Evolutionary conservation across 2,888 invertebrate species (phyloP).

Genomic region (Watsonalla binaria): DNA sequence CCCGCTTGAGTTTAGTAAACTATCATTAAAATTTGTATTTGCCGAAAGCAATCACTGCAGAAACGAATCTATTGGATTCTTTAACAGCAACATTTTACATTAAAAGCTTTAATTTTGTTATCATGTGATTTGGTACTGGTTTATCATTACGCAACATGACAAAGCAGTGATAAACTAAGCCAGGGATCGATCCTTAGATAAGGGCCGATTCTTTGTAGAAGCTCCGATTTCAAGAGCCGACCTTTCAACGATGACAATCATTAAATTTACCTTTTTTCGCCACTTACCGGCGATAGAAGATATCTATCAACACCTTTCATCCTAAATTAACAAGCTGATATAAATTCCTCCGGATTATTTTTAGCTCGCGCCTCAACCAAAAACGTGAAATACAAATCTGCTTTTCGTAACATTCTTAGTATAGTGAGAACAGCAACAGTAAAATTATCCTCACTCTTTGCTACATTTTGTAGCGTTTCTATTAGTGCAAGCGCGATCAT

Average conservation of each 20-base stretch:
- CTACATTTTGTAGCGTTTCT: too few relatives aligned
- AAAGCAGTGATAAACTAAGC: not conserved
- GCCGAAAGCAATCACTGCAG: too few relatives aligned
- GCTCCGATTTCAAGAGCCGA: constrained; percentile 1
- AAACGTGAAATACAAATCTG: too few relatives aligned
- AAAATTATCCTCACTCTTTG: too few relatives aligned
- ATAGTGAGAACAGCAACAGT: too few relatives aligned
- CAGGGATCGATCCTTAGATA: not conserved
- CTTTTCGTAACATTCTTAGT: too few relatives aligned
- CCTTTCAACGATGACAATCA: not conserved
- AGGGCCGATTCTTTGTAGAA: not conserved
- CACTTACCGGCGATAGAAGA: not conserved
- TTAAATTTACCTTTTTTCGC: not conserved
- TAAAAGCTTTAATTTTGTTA: not conserved
- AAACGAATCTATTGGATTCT: too few relatives aligned
- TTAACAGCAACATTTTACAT: too few relatives aligned
- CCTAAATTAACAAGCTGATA: not conserved
- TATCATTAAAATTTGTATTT: too few relatives aligned
- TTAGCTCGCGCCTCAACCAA: too few relatives aligned
- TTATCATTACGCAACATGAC: not conserved
- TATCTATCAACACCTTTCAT: not conserved
- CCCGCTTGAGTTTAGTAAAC: too few relatives aligned
- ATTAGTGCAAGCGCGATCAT: too few relatives aligned
- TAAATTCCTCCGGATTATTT: not conserved
- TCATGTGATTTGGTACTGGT: not conserved